phyloP scores from a whole-genome alignment of 2,113 vertebrate species.

The Sitta europaea region DNA sequence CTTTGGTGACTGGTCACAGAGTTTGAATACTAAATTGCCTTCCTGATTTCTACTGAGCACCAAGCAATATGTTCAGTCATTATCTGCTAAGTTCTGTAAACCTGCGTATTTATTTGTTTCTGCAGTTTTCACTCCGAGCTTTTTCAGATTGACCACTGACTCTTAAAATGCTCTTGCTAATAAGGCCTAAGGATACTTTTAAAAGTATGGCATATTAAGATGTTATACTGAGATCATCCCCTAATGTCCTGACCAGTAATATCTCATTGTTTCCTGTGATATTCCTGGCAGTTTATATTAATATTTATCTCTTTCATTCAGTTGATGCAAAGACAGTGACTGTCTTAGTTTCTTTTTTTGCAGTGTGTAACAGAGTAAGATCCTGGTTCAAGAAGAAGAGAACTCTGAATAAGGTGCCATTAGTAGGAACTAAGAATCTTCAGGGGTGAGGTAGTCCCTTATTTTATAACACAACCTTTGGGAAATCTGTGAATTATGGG shows the following conservation, averaged over 20 bases:
- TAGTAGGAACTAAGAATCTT: not conserved
- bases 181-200: not conserved
- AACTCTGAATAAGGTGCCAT: not conserved
- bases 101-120: not conserved
- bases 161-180: not conserved
- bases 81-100: not conserved
- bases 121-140: not conserved
- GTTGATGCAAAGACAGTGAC: not conserved
- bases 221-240: not conserved
- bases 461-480: not conserved
- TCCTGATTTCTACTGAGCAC: not conserved
- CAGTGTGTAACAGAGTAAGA: rapidly evolving
- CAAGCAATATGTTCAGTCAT: not conserved
- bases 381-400: not conserved
- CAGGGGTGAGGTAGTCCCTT: not conserved
- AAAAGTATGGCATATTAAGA: not conserved
- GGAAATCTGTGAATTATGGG: rapidly evolving
- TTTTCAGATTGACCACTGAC: not conserved
- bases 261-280: not conserved
- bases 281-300: not conserved
- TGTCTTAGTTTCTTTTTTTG: not conserved
- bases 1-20: not conserved
- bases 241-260: not conserved
- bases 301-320: not conserved
- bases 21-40: not conserved